Evolutionary conservation across 2,797 vertebrate genomes (phyloP).

Genomic region (Pelochelys cantorii): DNA sequence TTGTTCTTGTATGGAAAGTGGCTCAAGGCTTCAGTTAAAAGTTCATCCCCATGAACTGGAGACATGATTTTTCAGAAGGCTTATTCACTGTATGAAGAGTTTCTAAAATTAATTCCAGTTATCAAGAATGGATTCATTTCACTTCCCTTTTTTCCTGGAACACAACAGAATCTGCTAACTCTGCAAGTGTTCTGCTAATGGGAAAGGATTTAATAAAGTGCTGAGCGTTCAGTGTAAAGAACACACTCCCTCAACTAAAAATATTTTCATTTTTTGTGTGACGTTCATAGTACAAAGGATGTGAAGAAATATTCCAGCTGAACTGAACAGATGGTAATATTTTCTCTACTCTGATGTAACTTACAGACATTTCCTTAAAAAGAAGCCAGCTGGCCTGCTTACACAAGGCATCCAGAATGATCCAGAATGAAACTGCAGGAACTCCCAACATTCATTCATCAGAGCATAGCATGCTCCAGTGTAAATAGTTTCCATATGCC

Average conservation of each 20-base stretch:
- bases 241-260: neutral
- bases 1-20: slow-evolving; percentile 50
- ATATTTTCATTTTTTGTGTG: neutral
- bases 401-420: slow-evolving; percentile 76
- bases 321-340: slow-evolving; percentile 75
- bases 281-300: neutral
- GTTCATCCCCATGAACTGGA: neutral
- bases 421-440: slow-evolving; percentile 76
- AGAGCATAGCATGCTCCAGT: slow-evolving; percentile 75
- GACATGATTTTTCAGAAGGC: neutral
- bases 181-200: neutral
- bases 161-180: neutral
- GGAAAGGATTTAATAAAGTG: neutral
- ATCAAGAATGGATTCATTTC: neutral
- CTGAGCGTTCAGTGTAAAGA: slow-evolving; percentile 10
- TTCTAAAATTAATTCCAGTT: neutral
- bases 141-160: neutral
- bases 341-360: slow-evolving; percentile 65
- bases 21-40: slow-evolving; percentile 12
- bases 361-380: slow-evolving; percentile 64
- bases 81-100: neutral
- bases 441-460: slow-evolving; percentile 70
- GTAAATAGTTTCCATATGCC: slow-evolving; percentile 83
- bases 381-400: slow-evolving; percentile 80
- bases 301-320: slow-evolving; percentile 24